Percentiles rank a stretch among this genome's conserved stretches.
phyloP scores from a whole-genome alignment of 1,140 invertebrate genomes.

The Diuraphis noxia region DNA sequence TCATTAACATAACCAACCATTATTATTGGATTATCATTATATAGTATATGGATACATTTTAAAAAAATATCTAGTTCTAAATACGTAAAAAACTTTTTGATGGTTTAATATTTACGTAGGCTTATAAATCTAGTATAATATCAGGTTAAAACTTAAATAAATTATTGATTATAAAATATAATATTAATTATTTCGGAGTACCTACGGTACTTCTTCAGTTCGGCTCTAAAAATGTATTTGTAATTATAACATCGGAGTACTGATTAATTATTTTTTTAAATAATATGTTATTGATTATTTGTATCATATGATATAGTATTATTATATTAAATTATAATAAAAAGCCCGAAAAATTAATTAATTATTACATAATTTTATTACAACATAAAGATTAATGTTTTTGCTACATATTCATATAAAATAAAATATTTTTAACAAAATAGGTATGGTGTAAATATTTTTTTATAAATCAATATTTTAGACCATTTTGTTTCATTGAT shows the following conservation, averaged over 20 bases:
- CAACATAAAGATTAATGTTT: background rate
- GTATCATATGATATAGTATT: background rate
- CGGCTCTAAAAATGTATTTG: background rate
- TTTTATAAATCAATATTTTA: background rate
- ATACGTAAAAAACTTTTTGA: background rate
- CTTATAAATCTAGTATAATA: background rate
- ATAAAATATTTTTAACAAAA: background rate
- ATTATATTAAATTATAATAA: no score
- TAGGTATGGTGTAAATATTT: background rate
- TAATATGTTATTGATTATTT: background rate
- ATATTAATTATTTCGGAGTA: background rate
- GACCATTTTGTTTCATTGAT: background rate
- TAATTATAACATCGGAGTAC: background rate
- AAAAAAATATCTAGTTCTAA: background rate
- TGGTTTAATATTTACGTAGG: background rate
- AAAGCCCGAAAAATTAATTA: background rate
- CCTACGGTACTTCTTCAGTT: background rate
- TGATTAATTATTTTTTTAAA: background rate
- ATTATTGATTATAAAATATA: background rate
- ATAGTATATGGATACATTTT: background rate
- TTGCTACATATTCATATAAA: background rate
- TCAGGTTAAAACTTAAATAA: background rate
- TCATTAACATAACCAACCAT: background rate
- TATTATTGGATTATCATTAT: background rate
- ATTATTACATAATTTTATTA: background rate